Evolutionary conservation across 2,888 invertebrate species (phyloP).

Genomic region (Mythimna loreyi): DNA sequence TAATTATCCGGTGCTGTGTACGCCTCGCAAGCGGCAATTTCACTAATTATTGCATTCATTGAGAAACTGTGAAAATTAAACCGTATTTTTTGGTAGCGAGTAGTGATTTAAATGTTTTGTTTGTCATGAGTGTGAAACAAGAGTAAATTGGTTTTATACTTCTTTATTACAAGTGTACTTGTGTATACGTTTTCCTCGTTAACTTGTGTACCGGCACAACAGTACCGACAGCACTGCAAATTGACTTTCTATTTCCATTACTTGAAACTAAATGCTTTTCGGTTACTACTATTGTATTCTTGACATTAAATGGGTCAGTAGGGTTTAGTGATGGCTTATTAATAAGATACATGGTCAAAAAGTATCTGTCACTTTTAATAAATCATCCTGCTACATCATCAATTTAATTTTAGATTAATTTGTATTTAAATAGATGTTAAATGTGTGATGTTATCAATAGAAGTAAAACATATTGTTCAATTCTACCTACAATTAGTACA

Average conservation of each 20-base stretch:
- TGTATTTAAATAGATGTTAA: too few relatives aligned
- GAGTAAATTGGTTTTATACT: constrained; percentile 52
- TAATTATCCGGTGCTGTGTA: constrained; percentile 67
- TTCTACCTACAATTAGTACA: background rate
- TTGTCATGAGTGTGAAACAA: constrained; percentile 47
- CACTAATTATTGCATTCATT: constrained; percentile 68
- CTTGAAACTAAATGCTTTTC: constrained; percentile 18
- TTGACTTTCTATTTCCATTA: constrained; percentile 23
- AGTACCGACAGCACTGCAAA: constrained; percentile 15
- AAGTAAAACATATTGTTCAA: background rate
- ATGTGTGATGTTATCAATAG: background rate
- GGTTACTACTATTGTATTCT: background rate
- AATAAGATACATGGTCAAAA: background rate
- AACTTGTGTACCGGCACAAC: constrained; percentile 10
- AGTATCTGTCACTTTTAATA: too few relatives aligned
- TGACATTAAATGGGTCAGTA: background rate
- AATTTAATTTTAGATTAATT: too few relatives aligned
- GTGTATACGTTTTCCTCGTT: constrained; percentile 23
- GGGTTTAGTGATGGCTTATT: background rate
- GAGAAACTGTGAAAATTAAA: constrained; percentile 53
- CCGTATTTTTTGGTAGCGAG: constrained; percentile 56
- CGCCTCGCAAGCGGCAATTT: constrained; percentile 60
- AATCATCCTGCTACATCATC: too few relatives aligned
- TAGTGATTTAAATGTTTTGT: constrained; percentile 55
- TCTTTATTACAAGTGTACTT: constrained; percentile 29